Percentiles rank a stretch among this genome's conserved stretches.
Conservation (phyloP, 2,113 vertebrate genomes). For the Coryphaenoides rupestris region DNA sequence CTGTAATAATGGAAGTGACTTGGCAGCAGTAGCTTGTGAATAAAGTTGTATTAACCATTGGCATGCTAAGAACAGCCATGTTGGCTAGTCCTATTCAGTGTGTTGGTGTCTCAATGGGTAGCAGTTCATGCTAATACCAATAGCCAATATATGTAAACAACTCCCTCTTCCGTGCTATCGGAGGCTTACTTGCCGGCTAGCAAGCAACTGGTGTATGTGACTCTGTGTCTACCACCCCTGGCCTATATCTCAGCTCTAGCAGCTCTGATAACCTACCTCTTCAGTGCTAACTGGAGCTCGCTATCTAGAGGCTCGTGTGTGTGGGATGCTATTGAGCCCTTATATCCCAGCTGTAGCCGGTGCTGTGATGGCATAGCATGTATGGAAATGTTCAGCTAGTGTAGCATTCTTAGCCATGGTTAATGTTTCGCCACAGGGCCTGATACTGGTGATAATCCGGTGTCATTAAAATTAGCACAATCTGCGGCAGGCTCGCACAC, state of each 20-base stretch:
- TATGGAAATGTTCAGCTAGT: background rate
- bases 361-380: background rate
- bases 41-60: too few species aligned
- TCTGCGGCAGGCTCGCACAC: too few species aligned
- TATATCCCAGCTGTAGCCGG: background rate
- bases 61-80: too few species aligned
- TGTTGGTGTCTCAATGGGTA: too few species aligned
- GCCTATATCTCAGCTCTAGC: background rate
- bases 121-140: too few species aligned
- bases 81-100: too few species aligned
- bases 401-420: background rate
- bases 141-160: too few species aligned
- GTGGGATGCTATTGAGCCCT: background rate
- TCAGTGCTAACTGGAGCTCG: too few species aligned
- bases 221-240: background rate
- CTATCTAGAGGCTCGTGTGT: background rate
- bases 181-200: too few species aligned
- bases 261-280: background rate
- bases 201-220: background rate
- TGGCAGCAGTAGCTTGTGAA: too few species aligned
- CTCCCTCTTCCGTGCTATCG: too few species aligned
- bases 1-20: too few species aligned
- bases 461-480: background rate
- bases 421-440: background rate
- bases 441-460: background rate